Evolutionary conservation across 2,113 vertebrate genomes (phyloP), one percentile per base, ranked within the genome.

Genomic region (Alaudala cheleensis): DNA sequence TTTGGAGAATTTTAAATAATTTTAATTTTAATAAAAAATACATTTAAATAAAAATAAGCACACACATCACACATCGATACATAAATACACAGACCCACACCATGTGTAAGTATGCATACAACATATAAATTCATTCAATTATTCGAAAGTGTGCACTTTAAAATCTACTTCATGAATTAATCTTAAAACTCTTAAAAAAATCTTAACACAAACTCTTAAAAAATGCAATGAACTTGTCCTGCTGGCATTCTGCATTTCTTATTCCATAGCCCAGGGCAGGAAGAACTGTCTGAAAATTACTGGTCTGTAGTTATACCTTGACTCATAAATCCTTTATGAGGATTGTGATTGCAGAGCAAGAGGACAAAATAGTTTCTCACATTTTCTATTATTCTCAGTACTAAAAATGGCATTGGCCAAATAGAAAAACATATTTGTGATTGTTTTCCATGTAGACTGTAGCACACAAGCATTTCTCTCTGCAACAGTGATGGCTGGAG

Each of bases 41-140:
- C n/a, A n/a, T 87, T 62, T 9, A 91, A 58, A 40, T 54, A 60
- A 81, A 90, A 81, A 28, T 13, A 81, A 78, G 14, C 11, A 60
- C 7, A 50, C 6, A 39, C 1, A 31, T 2, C 4, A 28, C 6
- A 44, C 1, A 47, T 7, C 50, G 11, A 19, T 42, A 23, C 5
- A 37, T 54, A 69, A 79, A 44, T 39, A 60, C 49, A 50, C 34
- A 78, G 26, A 31, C 19, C 23, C 9, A 34, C 3, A 4, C 45
- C 53, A 13, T 14, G 1, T 40, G 2, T 33, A 88, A 45, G 24
- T 69, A 37, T 45, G 8, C 21, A 44, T 54, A 12, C 6, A 42
- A n/a, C 81, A 37, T 33, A 76, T n/a, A 42, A 25, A 61, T 71
- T 61, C 0, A 34, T 78, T 18, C 64, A 77, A 34, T 42, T 15